Conservation (phyloP, 1,140 invertebrate species). For the Ostrea denselamellosa region DNA sequence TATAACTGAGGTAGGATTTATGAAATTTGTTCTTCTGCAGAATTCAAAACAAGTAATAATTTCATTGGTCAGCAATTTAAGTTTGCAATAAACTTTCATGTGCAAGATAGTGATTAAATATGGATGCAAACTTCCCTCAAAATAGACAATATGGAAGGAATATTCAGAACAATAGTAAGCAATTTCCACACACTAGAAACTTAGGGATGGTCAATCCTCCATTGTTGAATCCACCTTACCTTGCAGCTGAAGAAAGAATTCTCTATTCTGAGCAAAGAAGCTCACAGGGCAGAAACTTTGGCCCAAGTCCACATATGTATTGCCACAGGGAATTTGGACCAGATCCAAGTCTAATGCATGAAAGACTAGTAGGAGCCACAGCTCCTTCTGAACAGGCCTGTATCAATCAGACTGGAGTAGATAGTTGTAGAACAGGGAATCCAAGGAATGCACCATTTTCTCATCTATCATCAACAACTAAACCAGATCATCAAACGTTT, state of each 20-base stretch:
- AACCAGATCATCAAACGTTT: background rate
- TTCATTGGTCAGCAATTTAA: background rate
- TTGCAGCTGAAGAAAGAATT: background rate
- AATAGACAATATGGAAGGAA: background rate
- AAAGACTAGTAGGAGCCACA: background rate
- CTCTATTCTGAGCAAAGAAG: background rate
- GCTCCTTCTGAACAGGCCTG: background rate
- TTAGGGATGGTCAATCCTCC: background rate
- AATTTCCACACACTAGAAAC: background rate
- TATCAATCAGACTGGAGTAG: background rate
- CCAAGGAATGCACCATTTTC: background rate
- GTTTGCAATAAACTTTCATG: background rate
- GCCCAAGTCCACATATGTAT: background rate
- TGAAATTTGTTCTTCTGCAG: background rate
- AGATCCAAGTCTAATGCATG: background rate
- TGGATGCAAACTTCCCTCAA: constrained; percentile 10
- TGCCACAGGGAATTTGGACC: background rate
- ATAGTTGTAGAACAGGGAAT: background rate
- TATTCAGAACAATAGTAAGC: background rate
- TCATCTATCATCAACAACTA: background rate
- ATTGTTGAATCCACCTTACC: background rate
- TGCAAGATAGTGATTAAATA: background rate
- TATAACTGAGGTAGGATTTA: background rate
- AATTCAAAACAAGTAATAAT: background rate
- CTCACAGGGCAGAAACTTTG: background rate